phyloP scores from a whole-genome alignment of 1,140 invertebrate species.

The Bombus breviceps region DNA sequence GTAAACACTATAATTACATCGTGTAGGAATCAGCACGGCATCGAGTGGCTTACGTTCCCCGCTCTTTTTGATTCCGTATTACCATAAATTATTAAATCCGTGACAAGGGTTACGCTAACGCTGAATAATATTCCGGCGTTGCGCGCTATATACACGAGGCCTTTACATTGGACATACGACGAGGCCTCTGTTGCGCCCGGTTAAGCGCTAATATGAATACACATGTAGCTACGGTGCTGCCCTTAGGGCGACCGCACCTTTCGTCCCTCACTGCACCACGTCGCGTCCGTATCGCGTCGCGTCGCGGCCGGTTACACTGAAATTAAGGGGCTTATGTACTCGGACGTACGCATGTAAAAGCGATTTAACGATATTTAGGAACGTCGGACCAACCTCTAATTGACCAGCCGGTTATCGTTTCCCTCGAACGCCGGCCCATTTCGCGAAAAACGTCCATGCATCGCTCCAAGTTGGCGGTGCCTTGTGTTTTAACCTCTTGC shows the following conservation, averaged over 20 bases:
- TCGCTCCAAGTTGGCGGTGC: too few relatives aligned
- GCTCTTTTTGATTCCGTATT: constrained; percentile 26
- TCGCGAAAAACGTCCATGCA: too few relatives aligned
- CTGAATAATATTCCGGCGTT: constrained; percentile 45
- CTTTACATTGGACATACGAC: too few relatives aligned
- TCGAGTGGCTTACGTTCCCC: constrained; percentile 20
- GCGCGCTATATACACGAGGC: not conserved
- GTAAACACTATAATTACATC: constrained; percentile 26
- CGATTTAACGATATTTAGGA: constrained; percentile 58
- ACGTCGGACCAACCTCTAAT: constrained; percentile 44
- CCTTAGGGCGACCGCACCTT: constrained; percentile 19
- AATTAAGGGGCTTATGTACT: constrained; percentile 48
- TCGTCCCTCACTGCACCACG: not conserved
- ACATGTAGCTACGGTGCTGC: constrained; percentile 12
- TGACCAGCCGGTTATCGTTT: constrained; percentile 26
- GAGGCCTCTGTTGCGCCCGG: not conserved
- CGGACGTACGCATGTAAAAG: constrained; percentile 1
- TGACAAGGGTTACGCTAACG: constrained; percentile 25
- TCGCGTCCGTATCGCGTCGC: not conserved
- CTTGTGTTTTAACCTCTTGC: not conserved
- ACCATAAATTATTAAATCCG: constrained; percentile 34
- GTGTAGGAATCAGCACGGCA: constrained; percentile 22
- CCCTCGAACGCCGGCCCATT: not conserved
- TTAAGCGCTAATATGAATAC: constrained; percentile 31
- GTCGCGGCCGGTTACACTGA: constrained; percentile 42